Evolutionary conservation across 2,888 invertebrate genomes (phyloP), one percentile per base, ranked within the genome.

Genomic region (Hirtodrosophila confusa): DNA sequence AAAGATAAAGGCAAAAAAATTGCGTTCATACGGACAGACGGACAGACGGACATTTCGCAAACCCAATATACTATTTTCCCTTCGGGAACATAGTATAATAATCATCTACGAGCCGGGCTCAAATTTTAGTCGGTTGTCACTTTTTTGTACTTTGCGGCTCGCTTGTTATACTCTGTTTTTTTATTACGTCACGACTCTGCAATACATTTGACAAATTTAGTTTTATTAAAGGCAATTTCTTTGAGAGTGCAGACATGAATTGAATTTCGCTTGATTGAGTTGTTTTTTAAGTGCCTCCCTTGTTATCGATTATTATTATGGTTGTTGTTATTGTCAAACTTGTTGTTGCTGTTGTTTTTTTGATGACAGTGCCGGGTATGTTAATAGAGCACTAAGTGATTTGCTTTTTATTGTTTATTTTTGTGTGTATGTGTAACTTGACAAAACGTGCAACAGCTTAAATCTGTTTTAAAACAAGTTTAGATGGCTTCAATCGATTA

Each of bases 141-240:
- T 60, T 53, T 47, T 54, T 39, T 50, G 50, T 12, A 50, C 17
- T 69, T 41, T 48, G 51, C 54, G 40, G 49, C 55, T 29, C 6
- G 37, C 36, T 60, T 31, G 17, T 17, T 17, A 17, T 17, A 17
- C 17, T 17, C 17, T 57, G 31, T 57, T 50, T 69, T 79, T 74
- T 80, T 80, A 80, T 82, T 82, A 55, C 74, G 75, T 80, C 80
- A 83, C 83, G 80, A 80, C 68, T 80, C 29, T 11, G 70, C 80
- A 78, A 82, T 75, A 79, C 78, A 70, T 82, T 82, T 82, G 80
- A 80, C 78, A 82, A 80, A 82, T 82, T 78, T 82, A 82, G 78
- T 82, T 82, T 78, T 78, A 80, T 80, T 80, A 78, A 75, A 75
- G 72, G 63, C 86, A 80, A 85, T 86, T 86, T 87, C 83, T 72